Evolutionary conservation across 2,797 vertebrate genomes (phyloP).

Genomic region (Lagorchestes hirsutus): DNA sequence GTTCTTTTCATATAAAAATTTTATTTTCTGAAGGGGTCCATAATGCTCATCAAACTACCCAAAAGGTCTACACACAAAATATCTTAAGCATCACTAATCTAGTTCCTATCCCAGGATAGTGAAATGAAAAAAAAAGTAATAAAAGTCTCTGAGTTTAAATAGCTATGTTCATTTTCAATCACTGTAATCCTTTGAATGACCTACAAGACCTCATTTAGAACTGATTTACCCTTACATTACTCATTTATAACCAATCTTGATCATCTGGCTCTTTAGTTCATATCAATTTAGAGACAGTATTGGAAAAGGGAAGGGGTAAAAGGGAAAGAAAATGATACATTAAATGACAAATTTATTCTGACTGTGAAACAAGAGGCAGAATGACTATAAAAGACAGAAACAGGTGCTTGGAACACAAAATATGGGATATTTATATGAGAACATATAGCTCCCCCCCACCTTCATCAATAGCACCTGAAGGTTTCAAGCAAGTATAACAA

Average conservation of each 20-base stretch:
- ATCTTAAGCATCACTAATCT: not conserved
- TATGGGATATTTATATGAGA: not conserved
- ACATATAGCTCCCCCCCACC: not conserved
- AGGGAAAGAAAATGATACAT: not conserved
- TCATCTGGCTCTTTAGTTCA: not conserved
- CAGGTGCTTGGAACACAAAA: not conserved
- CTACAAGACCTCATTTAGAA: not conserved
- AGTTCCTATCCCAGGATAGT: not conserved
- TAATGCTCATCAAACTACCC: not conserved
- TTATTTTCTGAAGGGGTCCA: not conserved
- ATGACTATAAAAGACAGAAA: not conserved
- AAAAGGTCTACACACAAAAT: not conserved
- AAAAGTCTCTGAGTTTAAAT: not conserved
- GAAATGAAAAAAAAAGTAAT: not conserved
- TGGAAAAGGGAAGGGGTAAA: not conserved
- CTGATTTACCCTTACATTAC: not conserved
- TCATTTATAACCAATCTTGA: not conserved
- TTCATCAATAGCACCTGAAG: not conserved
- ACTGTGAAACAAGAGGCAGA: not conserved
- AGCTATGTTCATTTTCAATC: not conserved
- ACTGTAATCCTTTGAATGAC: not conserved
- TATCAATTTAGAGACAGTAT: not conserved
- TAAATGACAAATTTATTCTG: not conserved
- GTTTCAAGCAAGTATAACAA: not conserved
- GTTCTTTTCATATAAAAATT: not conserved